Evolutionary conservation across 2,797 vertebrate genomes (phyloP), one percentile per base, ranked within the genome.

Genomic region (Pangasius krempfi): DNA sequence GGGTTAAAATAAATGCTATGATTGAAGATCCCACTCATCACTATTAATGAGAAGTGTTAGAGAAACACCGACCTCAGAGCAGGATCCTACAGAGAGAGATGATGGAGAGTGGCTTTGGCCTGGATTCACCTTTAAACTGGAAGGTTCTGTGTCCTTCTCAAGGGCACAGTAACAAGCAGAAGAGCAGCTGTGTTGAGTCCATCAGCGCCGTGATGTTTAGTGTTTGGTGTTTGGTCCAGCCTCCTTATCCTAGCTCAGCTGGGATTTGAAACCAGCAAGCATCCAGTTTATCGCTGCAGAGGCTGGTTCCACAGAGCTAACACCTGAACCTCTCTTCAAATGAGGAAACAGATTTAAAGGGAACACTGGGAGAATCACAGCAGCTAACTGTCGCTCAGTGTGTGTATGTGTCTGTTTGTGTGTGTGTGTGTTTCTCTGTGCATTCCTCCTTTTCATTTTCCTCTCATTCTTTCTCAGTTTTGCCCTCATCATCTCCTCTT

Each of bases 361-460:
- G 27, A 78, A 84, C 30, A 64, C 40, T 84, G 50, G 58, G 60
- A 83, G 56, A 78, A 84, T 81, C 52, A 40, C n/a, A 87, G 33
- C 16, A 80, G 52, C 68, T 66, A 64, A 88, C 58, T 85, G 54
- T n/a, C 10, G 7, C 52, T 25, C 25, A 44, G 68, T 62, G 62
- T 64, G 68, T 78, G 30, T 68, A 13, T 56, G 79, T 76, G 60
- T 70, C 56, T 14, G 40, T 54, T 22, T 40, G n/a, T 75, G 68
- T 81, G 64, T 66, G 54, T 20, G 40, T 60, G 27, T 40, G 25
- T 52, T 6, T 27, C 13, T 78, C 27, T 76, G 75, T 62, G 10
- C 22, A n/a, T 52, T 52, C 54, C 87, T 62, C 60, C 78, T 88
- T 90, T 86, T 79, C 62, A 89, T 86, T 89, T 81, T 75, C 58